Evolutionary conservation across 2,797 vertebrate species (phyloP).

Genomic region (Poeciliopsis turneri): DNA sequence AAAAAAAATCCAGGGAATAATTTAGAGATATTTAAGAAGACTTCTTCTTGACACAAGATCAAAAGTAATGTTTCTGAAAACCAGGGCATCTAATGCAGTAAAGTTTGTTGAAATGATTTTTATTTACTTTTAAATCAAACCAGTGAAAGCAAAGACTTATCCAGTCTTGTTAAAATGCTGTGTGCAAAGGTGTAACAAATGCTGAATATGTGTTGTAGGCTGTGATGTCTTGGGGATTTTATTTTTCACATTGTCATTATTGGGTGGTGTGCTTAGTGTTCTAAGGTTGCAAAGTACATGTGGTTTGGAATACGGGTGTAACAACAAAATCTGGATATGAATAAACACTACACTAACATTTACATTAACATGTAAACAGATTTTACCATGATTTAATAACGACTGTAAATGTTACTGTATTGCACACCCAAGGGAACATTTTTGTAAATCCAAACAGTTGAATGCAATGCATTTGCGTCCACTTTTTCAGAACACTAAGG

Average conservation of each 20-base stretch:
- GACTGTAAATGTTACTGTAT: neutral
- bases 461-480: neutral
- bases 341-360: neutral
- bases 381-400: neutral
- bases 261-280: neutral
- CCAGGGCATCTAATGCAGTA: neutral
- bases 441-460: neutral
- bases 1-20: neutral
- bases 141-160: neutral
- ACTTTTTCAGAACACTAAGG: constrained; percentile 56
- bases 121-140: neutral
- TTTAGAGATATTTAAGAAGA: neutral
- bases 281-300: neutral
- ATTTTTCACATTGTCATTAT: neutral
- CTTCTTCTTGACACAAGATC: neutral
- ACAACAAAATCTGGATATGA: neutral
- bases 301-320: neutral
- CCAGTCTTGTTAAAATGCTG: neutral
- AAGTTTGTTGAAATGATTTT: neutral
- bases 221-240: neutral
- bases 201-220: neutral
- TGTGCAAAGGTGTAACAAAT: neutral
- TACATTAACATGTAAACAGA: too few species aligned
- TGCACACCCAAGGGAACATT: neutral
- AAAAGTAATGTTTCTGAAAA: neutral